These are phyloP conservation scores for Hycleus cichorii DNA, from an alignment of 1,140 invertebrate genomes.

Conservation along the genomic window DNA sequence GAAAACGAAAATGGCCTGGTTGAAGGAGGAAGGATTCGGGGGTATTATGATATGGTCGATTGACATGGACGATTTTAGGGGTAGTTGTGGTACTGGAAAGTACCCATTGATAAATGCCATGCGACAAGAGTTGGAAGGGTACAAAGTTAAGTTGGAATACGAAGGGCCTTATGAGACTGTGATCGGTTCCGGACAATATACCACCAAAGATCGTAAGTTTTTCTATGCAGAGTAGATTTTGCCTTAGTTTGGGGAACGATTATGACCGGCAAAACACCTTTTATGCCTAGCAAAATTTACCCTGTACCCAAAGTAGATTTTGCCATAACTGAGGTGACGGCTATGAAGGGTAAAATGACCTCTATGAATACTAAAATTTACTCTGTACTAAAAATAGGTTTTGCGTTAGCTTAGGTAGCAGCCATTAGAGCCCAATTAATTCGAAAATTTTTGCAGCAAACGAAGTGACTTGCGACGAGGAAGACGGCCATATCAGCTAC, in stretches of 20 bases:
- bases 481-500: slow-evolving; percentile 89
- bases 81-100: slow-evolving; percentile 80
- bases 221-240: neutral
- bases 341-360: too few relatives aligned
- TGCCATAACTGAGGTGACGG: too few relatives aligned
- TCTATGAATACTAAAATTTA: too few relatives aligned
- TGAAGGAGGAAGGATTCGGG: slow-evolving; percentile 88
- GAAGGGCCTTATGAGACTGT: slow-evolving; percentile 78
- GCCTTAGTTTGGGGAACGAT: neutral
- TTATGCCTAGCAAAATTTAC: too few relatives aligned
- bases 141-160: slow-evolving; percentile 77
- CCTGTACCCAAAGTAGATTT: too few relatives aligned
- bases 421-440: neutral
- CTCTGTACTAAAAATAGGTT: too few relatives aligned
- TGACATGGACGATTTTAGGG: slow-evolving; percentile 92
- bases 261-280: too few relatives aligned
- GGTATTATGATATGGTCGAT: slow-evolving; percentile 97
- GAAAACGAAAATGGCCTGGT: slow-evolving; percentile 89
- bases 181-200: slow-evolving; percentile 63
- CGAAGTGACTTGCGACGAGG: slow-evolving; percentile 83
- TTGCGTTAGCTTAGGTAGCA: neutral
- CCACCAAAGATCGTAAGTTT: slow-evolving; percentile 79
- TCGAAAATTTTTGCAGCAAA: slow-evolving; percentile 54
- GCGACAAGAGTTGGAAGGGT: slow-evolving; percentile 74
- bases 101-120: slow-evolving; percentile 86